Evolutionary conservation across 2,113 vertebrate species (phyloP), one percentile per base, ranked within the genome.

Genomic region (Pelusios castaneus): DNA sequence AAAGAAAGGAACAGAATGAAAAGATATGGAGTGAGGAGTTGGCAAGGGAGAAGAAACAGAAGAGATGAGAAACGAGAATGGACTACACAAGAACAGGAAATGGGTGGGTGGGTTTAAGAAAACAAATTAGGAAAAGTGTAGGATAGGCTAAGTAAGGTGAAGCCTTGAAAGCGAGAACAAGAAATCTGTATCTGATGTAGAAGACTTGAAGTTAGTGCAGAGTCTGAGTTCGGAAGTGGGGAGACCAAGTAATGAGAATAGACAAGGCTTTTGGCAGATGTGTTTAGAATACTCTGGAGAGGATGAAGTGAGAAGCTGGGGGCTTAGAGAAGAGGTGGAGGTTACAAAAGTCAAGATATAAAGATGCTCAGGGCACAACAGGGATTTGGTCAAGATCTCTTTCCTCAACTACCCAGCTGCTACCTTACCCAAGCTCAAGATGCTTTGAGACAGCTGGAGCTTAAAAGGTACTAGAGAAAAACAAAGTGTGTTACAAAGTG

Each of bases 101-200:
- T 10, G 88, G 90, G 5, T 3, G 24, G 31, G 75, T 95, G 11
- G 5, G 47, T 52, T 89, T 88, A 47, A 83, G 89, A 95, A 85
- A 75, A 75, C n/a, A 91, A 88, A 63, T 16, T 89, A 82, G n/a
- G 87, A 93, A 95, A 95, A 38, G 94, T n/a, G 84, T 7, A 86
- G 81, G 67, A 89, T 29, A 91, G 38, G n/a, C 70, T 9, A 43
- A 41, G 21, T 75, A 13, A 75, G 7, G 17, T 67, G 31, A 34
- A 75, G 41, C n/a, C 38, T 94, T 82, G 85, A 88, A 93, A 93
- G 24, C 6, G 4, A 41, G 67, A 24, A 19, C 70, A 73, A 38
- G 34, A 52, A 31, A 93, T 90, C 80, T 91, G 47, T 84, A 92
- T 92, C 73, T 76, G 45, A 91, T n/a, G 9, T 88, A 43, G 51